Percentiles rank a stretch among this genome's conserved stretches.
These are phyloP conservation scores for Tinea semifulvella DNA, from an alignment of 2,888 invertebrate genomes.

Conservation along the genomic window DNA sequence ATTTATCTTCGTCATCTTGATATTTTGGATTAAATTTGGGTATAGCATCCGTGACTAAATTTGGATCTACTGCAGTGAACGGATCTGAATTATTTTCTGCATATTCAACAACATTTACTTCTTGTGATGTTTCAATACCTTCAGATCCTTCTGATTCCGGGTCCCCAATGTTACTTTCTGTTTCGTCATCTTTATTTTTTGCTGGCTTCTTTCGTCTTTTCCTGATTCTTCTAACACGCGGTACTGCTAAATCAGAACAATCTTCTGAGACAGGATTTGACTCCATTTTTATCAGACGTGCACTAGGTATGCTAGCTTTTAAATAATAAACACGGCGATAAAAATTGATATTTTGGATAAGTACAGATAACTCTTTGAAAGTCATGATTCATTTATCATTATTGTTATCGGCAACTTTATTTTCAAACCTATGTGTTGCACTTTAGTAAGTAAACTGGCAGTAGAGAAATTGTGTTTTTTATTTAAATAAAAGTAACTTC, in stretches of 20 bases:
- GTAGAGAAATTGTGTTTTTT: no score
- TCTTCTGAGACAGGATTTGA: not conserved
- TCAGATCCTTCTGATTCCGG: not conserved
- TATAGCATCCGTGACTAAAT: not conserved
- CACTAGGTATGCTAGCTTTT: no score
- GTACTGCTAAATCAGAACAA: not conserved
- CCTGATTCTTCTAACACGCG: not conserved
- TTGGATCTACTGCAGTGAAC: not conserved
- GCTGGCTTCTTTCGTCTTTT: not conserved
- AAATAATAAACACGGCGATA: no score
- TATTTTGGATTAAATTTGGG: conserved; percentile 1
- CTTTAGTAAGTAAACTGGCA: no score
- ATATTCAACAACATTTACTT: not conserved
- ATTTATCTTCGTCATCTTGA: not conserved
- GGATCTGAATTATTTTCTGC: not conserved
- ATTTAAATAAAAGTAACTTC: no score
- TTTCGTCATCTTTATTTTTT: not conserved
- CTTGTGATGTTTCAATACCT: not conserved
- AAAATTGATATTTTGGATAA: no score
- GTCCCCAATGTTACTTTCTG: not conserved
- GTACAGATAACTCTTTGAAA: no score
- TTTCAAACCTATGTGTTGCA: no score
- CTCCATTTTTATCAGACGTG: not conserved
- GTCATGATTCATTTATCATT: no score
- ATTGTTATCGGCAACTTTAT: no score